Evolutionary conservation across 2,113 vertebrate species (phyloP), one percentile per base, ranked within the genome.

Genomic region (Peromyscus leucopus): DNA sequence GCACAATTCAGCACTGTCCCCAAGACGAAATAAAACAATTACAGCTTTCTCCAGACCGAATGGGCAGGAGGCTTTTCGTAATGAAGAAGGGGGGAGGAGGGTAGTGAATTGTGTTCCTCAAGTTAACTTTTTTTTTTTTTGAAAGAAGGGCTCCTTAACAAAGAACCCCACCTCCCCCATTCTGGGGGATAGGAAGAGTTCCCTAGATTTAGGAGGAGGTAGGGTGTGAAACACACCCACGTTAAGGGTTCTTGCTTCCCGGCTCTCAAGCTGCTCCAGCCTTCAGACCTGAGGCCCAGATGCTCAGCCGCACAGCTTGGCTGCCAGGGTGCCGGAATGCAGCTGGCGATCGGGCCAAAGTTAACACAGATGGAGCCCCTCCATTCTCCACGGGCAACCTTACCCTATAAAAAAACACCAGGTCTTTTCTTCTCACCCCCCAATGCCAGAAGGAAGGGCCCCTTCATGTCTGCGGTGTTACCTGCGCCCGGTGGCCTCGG

Each of bases 11-110:
- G 83, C 79, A 65, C 95, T 55, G 86, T 74, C 90, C 94, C 83
- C 91, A 93, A 67, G 89, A 96, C 24, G 31, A 93, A 89, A 94
- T 67, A 97, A 95, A 91, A 96, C 51, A 93, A 96, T 91, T 61
- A 87, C 80, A 91, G 88, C 46, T 87, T 95, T 90, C 85, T 91
- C 83, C 79, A 84, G 91, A 91, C 63, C 82, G 78, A 80, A 51
- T 61, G 26, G 51, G 72, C 93, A 67, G 88, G 55, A 93, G 63
- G 61, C 33, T 88, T 94, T 96, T 74, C 51, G 72, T 76, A 61
- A 97, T 74, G 13, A 89, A 28, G 75, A 76, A 59, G 31, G 46
- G 28, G 51, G 31, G 13, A 39, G n/a, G 36, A 0, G 65, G n/a
- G 28, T 69, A 51, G 16, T 65, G 76, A 92, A 39, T 57, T 36